Evolutionary conservation across 2,888 invertebrate genomes (phyloP), one percentile per base, ranked within the genome.

Genomic region (Hyles lineata): DNA sequence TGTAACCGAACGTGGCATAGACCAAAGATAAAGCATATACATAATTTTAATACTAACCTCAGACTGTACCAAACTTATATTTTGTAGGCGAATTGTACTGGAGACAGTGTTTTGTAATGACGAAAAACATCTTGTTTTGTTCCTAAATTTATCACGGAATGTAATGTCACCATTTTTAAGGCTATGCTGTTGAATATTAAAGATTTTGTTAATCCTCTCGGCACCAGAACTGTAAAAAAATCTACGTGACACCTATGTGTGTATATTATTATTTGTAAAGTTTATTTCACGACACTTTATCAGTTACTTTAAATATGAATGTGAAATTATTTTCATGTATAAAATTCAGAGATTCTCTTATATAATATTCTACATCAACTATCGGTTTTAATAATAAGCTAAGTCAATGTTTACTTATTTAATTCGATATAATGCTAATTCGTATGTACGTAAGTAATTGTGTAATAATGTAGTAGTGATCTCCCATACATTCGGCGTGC

Each of bases 321-420:
- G 75, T 35, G 74, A 82, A 81, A 80, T 80, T 81, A 78, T 82
- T 82, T 50, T 50, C 23, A 43, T 25, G 23, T 63, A 63, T 63
- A 78, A 84, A 82, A 82, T 79, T 79, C 86, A 81, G 78, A 82
- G 58, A 86, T 86, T 87, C 80, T 86, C 85, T 85, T 83, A 82
- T 85, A 85, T 85, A 79, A 79, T 83, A 87, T 89, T 87, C 80
- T 81, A 89, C 87, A 89, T 89, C 88, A 85, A 87, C 86, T 90
- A 87, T 92, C 90, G 88, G 88, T 92, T 93, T 89, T 91, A 91
- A 91, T 91, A 91, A 87, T 93, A 93, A 92, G 93, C 92, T 94
- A 94, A 93, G 93, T 94, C 93, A 93, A 91, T 92, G 93, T 94
- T 94, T 93, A 93, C 90, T 92, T 93, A 92, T 93, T 91, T 93